These are phyloP conservation scores for Mayetiola destructor DNA, from an alignment of 2,888 invertebrate species.

Conservation along the genomic window DNA sequence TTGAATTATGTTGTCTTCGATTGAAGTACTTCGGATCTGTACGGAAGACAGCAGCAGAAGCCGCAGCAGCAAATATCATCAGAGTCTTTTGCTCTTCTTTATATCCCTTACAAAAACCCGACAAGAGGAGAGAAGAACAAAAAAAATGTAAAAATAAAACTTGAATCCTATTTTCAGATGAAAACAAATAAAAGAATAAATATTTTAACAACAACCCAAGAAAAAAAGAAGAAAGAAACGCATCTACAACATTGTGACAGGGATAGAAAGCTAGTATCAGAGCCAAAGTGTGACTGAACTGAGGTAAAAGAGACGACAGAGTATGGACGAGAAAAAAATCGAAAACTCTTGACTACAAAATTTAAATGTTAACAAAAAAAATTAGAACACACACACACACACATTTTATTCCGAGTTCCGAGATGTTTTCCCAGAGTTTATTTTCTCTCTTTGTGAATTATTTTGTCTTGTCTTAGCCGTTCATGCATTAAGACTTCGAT, in stretches of 20 bases:
- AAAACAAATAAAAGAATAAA: slow-evolving; percentile 11
- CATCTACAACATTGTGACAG: too few relatives aligned
- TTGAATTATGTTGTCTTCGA: neutral
- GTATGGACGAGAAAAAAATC: neutral
- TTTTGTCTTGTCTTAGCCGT: neutral
- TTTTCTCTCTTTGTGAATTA: neutral
- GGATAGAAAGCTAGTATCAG: too few relatives aligned
- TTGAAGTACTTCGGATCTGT: slow-evolving; percentile 6
- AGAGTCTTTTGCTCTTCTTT: neutral
- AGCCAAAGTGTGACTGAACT: too few relatives aligned
- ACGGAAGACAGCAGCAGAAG: slow-evolving; percentile 8
- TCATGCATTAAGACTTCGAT: neutral
- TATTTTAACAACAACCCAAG: slow-evolving; percentile 12
- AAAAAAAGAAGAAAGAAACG: slow-evolving; percentile 5
- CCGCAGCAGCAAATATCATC: slow-evolving; percentile 9
- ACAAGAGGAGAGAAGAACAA: neutral
- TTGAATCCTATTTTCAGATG: slow-evolving; percentile 5
- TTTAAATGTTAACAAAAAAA: slow-evolving; percentile 5
- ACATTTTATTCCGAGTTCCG: neutral
- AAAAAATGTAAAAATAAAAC: too few relatives aligned
- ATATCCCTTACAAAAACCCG: neutral
- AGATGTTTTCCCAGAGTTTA: neutral
- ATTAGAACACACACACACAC: neutral
- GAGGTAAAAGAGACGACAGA: too few relatives aligned
- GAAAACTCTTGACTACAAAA: neutral